These are phyloP conservation scores for Nannobrachium achirus DNA, from an alignment of 2,113 vertebrate genomes.

Conservation along the genomic window DNA sequence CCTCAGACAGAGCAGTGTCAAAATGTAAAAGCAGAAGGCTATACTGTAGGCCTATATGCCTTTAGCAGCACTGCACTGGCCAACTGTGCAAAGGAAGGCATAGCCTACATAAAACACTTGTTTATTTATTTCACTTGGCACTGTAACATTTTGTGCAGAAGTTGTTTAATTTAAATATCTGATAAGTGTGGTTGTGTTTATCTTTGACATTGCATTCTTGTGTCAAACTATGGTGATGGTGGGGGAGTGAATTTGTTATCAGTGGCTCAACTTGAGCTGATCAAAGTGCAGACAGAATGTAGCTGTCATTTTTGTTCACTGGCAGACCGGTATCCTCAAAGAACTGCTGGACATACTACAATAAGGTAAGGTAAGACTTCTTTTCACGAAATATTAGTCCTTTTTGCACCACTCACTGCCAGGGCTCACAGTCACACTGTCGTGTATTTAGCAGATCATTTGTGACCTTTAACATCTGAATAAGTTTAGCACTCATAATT, in stretches of 20 bases:
- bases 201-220: constrained; percentile 42
- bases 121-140: neutral
- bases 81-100: no score
- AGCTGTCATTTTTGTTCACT: constrained; percentile 9
- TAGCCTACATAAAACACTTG: no score
- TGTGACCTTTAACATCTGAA: neutral
- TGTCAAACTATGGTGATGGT: constrained; percentile 61
- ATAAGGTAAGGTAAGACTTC: constrained; percentile 54
- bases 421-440: neutral
- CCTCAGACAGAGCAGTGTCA: no score
- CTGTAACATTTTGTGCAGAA: neutral
- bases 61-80: no score
- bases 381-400: neutral
- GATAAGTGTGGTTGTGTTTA: constrained; percentile 22
- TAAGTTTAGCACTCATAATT: no score
- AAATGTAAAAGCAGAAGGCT: no score
- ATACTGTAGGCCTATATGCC: no score
- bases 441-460: constrained; percentile 1
- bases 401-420: neutral
- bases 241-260: constrained; percentile 76
- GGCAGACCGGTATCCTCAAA: constrained; percentile 37
- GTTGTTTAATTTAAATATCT: neutral
- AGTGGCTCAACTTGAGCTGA: constrained; percentile 52
- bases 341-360: constrained; percentile 26
- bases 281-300: constrained; percentile 71